These are phyloP conservation scores for Nesidiocoris tenuis DNA, from an alignment of 2,888 invertebrate genomes.

Conservation along the genomic window DNA sequence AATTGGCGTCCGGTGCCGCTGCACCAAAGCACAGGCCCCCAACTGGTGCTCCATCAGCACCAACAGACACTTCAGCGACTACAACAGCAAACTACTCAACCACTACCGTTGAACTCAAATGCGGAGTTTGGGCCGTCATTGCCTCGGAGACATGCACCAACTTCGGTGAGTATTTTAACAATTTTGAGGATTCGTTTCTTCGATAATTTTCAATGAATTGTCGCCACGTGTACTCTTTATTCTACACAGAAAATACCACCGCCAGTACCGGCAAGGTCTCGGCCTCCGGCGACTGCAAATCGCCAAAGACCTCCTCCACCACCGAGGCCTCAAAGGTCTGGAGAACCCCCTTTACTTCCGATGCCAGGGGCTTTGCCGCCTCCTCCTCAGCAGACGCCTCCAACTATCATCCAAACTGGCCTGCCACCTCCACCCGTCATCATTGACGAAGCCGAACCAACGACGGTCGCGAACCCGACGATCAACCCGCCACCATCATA, in stretches of 20 bases:
- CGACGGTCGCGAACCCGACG: slow-evolving; percentile 51
- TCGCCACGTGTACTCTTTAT: too few species aligned
- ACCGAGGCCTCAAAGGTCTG: slow-evolving; percentile 45
- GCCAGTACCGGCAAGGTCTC: slow-evolving; percentile 52
- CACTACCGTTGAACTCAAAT: slow-evolving; percentile 1
- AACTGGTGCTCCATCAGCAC: slow-evolving; percentile 8
- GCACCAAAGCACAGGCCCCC: slow-evolving; percentile 15
- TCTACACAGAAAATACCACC: slow-evolving; percentile 46
- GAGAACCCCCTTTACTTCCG: slow-evolving; percentile 55
- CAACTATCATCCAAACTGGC: slow-evolving; percentile 52
- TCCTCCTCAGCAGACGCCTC: slow-evolving; percentile 31
- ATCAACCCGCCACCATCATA: slow-evolving; percentile 43
- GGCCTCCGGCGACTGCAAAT: slow-evolving; percentile 52
- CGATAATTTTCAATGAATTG: not conserved
- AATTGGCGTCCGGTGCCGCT: slow-evolving; percentile 35
- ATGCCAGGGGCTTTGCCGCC: slow-evolving; percentile 37
- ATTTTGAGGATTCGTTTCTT: not conserved
- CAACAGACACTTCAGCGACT: not conserved
- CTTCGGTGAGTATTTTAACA: not conserved
- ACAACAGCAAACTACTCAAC: not conserved
- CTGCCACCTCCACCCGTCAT: slow-evolving; percentile 37
- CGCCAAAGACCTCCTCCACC: slow-evolving; percentile 56
- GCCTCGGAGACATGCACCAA: slow-evolving; percentile 15
- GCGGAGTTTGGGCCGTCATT: slow-evolving; percentile 20
- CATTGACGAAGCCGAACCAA: slow-evolving; percentile 43